phyloP scores from a whole-genome alignment of 2,888 invertebrate genomes.

The Clunio marinus region DNA sequence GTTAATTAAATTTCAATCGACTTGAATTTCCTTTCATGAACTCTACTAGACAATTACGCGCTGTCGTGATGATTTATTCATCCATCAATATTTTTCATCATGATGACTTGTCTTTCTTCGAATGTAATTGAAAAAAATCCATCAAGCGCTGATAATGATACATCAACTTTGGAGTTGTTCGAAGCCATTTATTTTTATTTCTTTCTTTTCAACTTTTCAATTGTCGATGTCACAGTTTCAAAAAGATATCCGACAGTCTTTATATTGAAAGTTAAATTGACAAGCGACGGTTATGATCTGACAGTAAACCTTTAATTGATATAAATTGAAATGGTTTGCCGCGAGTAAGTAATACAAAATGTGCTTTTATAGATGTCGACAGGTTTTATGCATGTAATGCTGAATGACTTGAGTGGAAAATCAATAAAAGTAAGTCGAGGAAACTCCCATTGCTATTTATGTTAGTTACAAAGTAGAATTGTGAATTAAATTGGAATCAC shows the following conservation, averaged over 20 bases:
- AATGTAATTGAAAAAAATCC: no score
- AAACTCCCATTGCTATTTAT: not conserved
- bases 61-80: slow-evolving; percentile 23
- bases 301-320: slow-evolving; percentile 37
- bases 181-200: no score
- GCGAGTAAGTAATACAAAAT: not conserved
- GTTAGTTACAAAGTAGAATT: not conserved
- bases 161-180: no score
- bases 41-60: not conserved
- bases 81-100: slow-evolving; percentile 16
- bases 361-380: not conserved
- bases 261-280: slow-evolving; percentile 27
- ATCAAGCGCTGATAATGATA: no score
- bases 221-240: not conserved
- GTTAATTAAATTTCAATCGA: slow-evolving; percentile 25
- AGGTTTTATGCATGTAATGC: slow-evolving; percentile 17
- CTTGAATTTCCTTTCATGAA: not conserved
- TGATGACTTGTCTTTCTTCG: no score
- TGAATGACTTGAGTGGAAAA: not conserved
- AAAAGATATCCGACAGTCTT: not conserved
- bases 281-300: slow-evolving; percentile 36
- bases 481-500: not conserved
- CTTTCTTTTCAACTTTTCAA: not conserved
- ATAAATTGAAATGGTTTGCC: slow-evolving; percentile 29
- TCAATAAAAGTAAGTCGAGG: not conserved